A percentile compares a stretch with the other conserved stretches of the same genome.
Conservation (phyloP, 2,888 invertebrate species). For the Oegoconia quadripuncta region DNA sequence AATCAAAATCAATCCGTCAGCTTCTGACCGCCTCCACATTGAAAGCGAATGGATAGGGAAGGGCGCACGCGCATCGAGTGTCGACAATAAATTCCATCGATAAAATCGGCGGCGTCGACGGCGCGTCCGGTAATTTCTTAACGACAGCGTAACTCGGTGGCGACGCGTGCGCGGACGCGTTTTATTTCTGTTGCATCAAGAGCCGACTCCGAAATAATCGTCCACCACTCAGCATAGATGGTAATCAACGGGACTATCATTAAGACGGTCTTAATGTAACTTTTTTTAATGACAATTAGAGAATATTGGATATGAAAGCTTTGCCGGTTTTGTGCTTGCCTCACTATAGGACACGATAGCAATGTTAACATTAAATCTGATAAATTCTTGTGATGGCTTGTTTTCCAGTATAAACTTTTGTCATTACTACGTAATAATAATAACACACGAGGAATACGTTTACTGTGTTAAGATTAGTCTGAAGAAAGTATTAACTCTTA, state of each 20-base stretch:
- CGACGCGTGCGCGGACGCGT: slow-evolving; percentile 74
- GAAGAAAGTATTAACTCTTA: too few relatives aligned
- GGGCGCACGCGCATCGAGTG: slow-evolving; percentile 56
- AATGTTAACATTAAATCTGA: too few relatives aligned
- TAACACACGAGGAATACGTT: too few relatives aligned
- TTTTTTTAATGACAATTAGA: slow-evolving; percentile 62
- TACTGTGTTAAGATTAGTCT: too few relatives aligned
- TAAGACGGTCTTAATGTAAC: slow-evolving; percentile 71
- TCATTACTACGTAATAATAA: too few relatives aligned
- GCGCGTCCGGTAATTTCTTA: slow-evolving; percentile 74
- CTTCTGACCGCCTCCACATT: slow-evolving; percentile 13
- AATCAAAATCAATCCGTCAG: slow-evolving; percentile 6
- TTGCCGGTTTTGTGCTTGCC: slow-evolving; percentile 30
- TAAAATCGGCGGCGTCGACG: slow-evolving; percentile 73
- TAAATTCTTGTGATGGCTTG: background rate
- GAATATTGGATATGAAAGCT: slow-evolving; percentile 43
- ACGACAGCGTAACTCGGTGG: slow-evolving; percentile 78
- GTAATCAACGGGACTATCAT: slow-evolving; percentile 75
- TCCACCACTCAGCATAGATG: slow-evolving; percentile 75
- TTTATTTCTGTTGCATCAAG: slow-evolving; percentile 70
- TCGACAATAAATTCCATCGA: slow-evolving; percentile 78
- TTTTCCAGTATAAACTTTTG: background rate
- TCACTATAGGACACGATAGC: slow-evolving; percentile 3
- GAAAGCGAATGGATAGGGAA: slow-evolving; percentile 39
- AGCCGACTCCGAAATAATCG: slow-evolving; percentile 74